Evolutionary conservation across 1,140 invertebrate genomes (phyloP), one percentile per base, ranked within the genome.

Genomic region (Cydia amplana): DNA sequence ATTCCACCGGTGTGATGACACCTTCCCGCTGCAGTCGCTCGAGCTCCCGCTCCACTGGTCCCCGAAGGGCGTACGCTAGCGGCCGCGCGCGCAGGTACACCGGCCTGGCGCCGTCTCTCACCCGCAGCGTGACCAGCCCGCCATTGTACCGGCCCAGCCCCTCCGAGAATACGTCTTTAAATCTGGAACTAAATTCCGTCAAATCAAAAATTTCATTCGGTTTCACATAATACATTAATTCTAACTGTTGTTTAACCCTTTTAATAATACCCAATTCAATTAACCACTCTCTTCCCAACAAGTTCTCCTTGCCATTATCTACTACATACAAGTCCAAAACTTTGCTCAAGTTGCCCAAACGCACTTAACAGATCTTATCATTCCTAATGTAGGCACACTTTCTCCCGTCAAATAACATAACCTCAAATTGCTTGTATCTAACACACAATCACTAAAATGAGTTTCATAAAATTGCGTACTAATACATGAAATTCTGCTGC

Each of bases 1-100:
- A 4, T 3, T 28, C 28, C 28, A 43, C 40, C 4, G 40, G 40
- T 12, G 40, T 43, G 40, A 43, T 43, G 65, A 64, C 67, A 65
- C 70, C 75, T 65, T n/a, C 55, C 32, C 75, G 70, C 72, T 80
- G 3, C 73, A 43, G 40, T 12, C 40, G 40, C 40, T 43, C 40
- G 9, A 43, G 40, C 40, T 43, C 40, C 9, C 40, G 73, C 72
- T 84, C 82, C 4, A 83, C 73, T 18, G 40, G 77, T 14, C 78
- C 77, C 36, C 83, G 80, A 36, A 85, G 63, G 28, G 85, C 82
- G 46, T 80, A 83, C 0, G 83, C 78, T 0, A 84, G 72, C 14
- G 83, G 85, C 0, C 83, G 81, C 20, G 85, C 82, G 25, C 82
- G 81, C 79, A 84, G 73, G 65, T 80, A 83, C 25, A 82, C 78